Conservation (phyloP, 92 coral and sea anemone species). For the Porites divaricata region DNA sequence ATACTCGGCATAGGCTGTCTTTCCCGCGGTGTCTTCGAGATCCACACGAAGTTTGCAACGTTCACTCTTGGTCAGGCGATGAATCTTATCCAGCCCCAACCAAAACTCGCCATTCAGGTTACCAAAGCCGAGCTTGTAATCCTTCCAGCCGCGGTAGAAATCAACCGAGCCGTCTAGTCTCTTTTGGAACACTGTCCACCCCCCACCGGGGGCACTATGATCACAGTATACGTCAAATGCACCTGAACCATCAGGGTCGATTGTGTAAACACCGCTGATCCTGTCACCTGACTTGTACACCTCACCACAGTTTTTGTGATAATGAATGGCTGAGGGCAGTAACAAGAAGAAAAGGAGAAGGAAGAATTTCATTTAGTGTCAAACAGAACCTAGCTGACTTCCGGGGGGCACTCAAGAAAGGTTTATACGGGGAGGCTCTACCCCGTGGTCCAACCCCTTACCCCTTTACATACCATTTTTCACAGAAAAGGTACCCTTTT, state of each 20-base stretch:
- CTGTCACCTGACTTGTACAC: conserved; percentile 56
- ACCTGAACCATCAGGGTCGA: conserved; percentile 76
- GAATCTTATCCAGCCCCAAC: conserved; percentile 28
- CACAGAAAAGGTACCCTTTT: too few species aligned
- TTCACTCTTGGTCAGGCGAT: conserved; percentile 9
- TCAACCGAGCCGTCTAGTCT: conserved; percentile 14
- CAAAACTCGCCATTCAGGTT: conserved; percentile 43
- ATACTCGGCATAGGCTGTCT: conserved; percentile 16
- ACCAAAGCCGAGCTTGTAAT: conserved; percentile 52
- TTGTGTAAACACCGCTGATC: conserved; percentile 59
- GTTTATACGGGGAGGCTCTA: too few species aligned
- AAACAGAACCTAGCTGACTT: too few species aligned
- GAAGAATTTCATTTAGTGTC: too few species aligned
- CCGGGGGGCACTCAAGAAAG: too few species aligned
- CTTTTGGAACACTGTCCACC: conserved; percentile 51
- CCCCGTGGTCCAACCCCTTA: too few species aligned
- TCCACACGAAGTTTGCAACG: conserved; percentile 19
- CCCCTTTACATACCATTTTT: too few species aligned
- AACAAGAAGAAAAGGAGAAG: too few species aligned
- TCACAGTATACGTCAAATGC: conserved; percentile 75
- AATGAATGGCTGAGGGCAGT: background rate
- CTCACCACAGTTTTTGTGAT: background rate
- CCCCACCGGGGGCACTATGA: background rate
- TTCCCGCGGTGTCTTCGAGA: conserved; percentile 27
- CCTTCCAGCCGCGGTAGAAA: conserved; percentile 69